These are phyloP conservation scores for Drosophila quadrilineata DNA, from an alignment of 1,140 invertebrate genomes.

Conservation along the genomic window DNA sequence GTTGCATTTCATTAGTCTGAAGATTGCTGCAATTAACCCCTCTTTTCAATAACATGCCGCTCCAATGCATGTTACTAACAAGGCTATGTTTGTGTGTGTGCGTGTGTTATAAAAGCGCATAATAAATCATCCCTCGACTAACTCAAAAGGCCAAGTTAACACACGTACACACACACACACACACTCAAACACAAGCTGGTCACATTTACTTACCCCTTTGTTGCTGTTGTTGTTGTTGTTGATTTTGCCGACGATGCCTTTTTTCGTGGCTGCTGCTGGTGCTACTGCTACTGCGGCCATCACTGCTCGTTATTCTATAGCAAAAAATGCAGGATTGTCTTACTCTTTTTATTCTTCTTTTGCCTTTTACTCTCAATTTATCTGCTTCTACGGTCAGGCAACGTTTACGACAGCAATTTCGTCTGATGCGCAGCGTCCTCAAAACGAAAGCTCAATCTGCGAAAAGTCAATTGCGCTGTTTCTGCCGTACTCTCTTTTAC, in stretches of 20 bases:
- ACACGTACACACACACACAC: conserved; percentile 29
- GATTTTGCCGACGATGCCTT: no score
- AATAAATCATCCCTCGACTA: conserved; percentile 46
- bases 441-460: conserved; percentile 31
- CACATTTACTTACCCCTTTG: conserved; percentile 63
- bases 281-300: conserved; percentile 41
- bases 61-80: no score
- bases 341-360: conserved; percentile 23
- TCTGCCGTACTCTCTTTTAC: no score
- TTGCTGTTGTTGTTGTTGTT: conserved; percentile 36
- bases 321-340: conserved; percentile 26
- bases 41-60: no score
- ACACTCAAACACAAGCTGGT: no score
- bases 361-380: conserved; percentile 3
- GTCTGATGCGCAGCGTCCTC: conserved; percentile 60
- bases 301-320: conserved; percentile 20
- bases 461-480: conserved; percentile 59
- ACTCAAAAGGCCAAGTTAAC: conserved; percentile 68
- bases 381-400: no score
- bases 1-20: no score
- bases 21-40: no score
- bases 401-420: conserved; percentile 8
- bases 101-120: conserved; percentile 44
- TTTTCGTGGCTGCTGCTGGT: conserved; percentile 23
- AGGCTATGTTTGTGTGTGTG: conserved; percentile 26